phyloP scores from a whole-genome alignment of 2,888 invertebrate genomes.

The Protodeltote pygarga region DNA sequence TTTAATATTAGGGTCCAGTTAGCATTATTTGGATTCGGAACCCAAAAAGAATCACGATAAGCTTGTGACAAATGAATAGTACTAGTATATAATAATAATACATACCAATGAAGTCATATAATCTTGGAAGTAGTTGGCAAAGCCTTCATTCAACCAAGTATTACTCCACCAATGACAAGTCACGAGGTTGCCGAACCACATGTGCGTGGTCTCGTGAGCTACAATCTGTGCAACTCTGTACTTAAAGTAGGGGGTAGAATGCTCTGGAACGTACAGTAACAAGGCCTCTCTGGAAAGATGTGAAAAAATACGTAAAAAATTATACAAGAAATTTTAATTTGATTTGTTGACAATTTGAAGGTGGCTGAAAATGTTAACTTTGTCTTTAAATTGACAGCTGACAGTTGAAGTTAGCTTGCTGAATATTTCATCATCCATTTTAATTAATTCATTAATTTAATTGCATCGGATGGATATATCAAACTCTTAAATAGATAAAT shows the following conservation, averaged over 20 bases:
- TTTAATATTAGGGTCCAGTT: too few relatives aligned
- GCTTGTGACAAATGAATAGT: background rate
- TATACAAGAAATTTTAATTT: too few relatives aligned
- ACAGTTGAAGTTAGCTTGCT: too few relatives aligned
- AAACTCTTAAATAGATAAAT: too few relatives aligned
- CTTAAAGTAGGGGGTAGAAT: slow-evolving; percentile 79
- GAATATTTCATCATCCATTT: too few relatives aligned
- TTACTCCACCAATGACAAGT: slow-evolving; percentile 93
- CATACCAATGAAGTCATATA: slow-evolving; percentile 76
- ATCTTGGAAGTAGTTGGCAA: slow-evolving; percentile 92
- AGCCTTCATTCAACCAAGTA: slow-evolving; percentile 91
- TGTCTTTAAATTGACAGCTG: too few relatives aligned
- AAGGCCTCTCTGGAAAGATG: slow-evolving; percentile 70
- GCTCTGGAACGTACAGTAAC: slow-evolving; percentile 77
- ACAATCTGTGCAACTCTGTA: slow-evolving; percentile 87
- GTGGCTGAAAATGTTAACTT: too few relatives aligned
- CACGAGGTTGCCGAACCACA: slow-evolving; percentile 94
- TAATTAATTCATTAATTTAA: too few relatives aligned
- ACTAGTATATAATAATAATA: background rate
- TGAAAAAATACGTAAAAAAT: background rate
- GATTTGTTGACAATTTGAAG: too few relatives aligned
- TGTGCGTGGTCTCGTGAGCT: slow-evolving; percentile 94
- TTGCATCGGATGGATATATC: too few relatives aligned
- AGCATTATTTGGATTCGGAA: too few relatives aligned
- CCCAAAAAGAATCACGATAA: too few relatives aligned